Evolutionary conservation across 2,888 invertebrate species (phyloP), one percentile per base, ranked within the genome.

Genomic region (Anarsia innoxiella): DNA sequence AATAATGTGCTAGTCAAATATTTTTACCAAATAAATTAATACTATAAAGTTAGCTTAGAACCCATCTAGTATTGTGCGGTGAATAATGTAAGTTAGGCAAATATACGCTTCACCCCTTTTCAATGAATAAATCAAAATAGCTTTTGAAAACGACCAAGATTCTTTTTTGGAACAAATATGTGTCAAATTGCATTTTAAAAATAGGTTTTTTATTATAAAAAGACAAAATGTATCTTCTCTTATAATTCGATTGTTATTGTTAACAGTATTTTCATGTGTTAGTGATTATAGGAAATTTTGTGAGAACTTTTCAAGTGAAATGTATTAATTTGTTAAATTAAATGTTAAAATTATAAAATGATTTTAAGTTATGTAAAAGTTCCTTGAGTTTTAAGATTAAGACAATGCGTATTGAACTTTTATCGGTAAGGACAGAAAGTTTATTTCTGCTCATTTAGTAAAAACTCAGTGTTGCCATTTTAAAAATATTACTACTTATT

Each of bases 1-100:
- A 32, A 28, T 33, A 51, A 49, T 55, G 31, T 62, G 56, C 72
- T 72, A 73, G 72, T 73, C 72, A 70, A 56, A 59, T 53, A n/a
- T 48, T 64, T 58, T 57, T 64, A 69, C 66, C 65, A 68, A 69
- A 66, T 59, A 49, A 56, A 55, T 58, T 53, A 53, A 42, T 59
- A 55, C 53, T 57, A 49, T 59, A 57, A 52, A n/a, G 43, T 36
- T 43, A 51, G 15, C 12, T 30, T 27, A 49, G 45, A 45, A 46
- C 31, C 33, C 44, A 48, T 33, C 40, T 37, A 30, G 12, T 26
- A 23, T 11, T 14, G 23, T 14, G n/a, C n/a, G n/a, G 16, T 25
- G 27, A 37, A 19, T 25, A 36, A 29, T 19, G 19, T 33, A 28
- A 29, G 38, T 23, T 34, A 28, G 13, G n/a, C 15, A 26, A 12